These are phyloP conservation scores for Ciconia stormi DNA, from an alignment of 2,113 vertebrate species.

Conservation along the genomic window DNA sequence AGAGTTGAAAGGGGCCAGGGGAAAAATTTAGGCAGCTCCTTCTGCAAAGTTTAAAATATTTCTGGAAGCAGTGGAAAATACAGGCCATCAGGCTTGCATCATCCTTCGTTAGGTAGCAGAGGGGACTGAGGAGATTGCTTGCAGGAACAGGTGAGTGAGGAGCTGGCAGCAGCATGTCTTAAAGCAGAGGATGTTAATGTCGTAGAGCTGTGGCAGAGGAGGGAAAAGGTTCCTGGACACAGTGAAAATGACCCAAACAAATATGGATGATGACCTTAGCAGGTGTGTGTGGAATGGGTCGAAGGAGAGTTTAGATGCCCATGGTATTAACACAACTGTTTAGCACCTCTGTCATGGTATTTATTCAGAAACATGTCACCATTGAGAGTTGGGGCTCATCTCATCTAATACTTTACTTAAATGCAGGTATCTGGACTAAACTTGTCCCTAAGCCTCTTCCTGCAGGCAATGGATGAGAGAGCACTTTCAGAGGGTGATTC, in stretches of 20 bases:
- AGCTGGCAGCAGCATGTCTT: neutral
- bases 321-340: neutral
- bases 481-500: neutral
- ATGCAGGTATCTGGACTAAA: neutral
- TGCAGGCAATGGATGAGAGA: neutral
- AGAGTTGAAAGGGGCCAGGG: neutral
- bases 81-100: neutral
- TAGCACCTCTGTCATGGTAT: neutral
- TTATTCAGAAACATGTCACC: neutral
- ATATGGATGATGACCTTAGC: neutral
- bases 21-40: neutral
- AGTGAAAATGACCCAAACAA: neutral
- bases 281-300: neutral
- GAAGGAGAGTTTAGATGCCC: neutral
- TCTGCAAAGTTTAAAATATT: neutral
- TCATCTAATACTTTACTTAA: neutral
- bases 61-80: neutral
- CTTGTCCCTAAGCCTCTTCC: neutral
- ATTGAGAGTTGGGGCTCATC: neutral
- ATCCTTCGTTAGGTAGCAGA: rapidly evolving
- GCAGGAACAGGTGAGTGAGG: neutral
- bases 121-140: neutral
- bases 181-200: neutral
- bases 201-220: neutral
- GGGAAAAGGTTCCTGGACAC: neutral